Evolutionary conservation across 2,888 invertebrate species (phyloP), one percentile per base, ranked within the genome.

Genomic region (Acleris emargana): DNA sequence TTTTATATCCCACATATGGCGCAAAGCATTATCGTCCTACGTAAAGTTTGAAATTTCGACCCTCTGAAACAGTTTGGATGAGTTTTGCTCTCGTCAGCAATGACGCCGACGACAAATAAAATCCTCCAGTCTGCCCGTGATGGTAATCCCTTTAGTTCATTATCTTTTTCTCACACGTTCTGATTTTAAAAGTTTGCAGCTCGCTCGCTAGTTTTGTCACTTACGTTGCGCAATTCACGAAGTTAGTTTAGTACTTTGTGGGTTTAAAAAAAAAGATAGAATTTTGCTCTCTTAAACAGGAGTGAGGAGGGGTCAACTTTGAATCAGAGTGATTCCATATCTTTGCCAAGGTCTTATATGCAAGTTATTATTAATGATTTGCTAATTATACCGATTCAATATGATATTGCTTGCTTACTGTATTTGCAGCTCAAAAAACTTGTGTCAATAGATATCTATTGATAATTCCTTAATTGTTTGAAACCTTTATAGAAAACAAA

Each of bases 71-170:
- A 28, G 62, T 63, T 52, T 50, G 32, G 32, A 28, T 45, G 28
- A 58, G 42, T 51, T 58, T 49, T 28, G 50, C 43, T 43, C 54
- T 43, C 25, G 18, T 53, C 51, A 52, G 38, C 66, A n/a, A n/a
- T n/a, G n/a, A n/a, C n/a, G n/a, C n/a, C n/a, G 61, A 43, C 72
- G 72, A 70, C 74, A 67, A 71, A 71, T 69, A 68, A 73, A 78
- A 75, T 72, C 69, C 60, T 32, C 64, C 69, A 62, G 38, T 49
- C 2, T 18, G 18, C 25, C 17, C 70, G 68, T 70, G 66, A 59
- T 64, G 55, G 63, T 75, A 78, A 83, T 82, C 73, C 72, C 75
- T 67, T 80, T 76, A 66, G 52, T 68, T 62, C 50, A 64, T 67
- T 70, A 58, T 75, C 73, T 53, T 59, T 59, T 64, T 43, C 13